Conservation (phyloP, 2,797 vertebrate species). For the Alca torda region DNA sequence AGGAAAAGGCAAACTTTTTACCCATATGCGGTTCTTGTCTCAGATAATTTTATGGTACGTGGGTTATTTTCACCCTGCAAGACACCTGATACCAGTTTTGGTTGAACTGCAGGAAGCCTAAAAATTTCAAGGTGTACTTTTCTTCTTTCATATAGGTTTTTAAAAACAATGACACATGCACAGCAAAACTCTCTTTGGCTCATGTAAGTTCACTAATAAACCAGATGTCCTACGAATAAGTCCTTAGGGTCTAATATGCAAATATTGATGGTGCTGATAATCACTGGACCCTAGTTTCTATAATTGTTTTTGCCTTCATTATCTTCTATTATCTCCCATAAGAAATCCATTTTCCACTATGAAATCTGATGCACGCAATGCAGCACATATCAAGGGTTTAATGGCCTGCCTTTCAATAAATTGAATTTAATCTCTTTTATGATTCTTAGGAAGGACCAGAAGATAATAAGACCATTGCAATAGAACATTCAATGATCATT, state of each 20-base stretch:
- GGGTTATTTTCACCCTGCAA: not conserved
- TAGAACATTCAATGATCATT: slow-evolving; percentile 38
- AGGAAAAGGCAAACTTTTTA: not conserved
- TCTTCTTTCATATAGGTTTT: not conserved
- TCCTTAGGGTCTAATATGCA: slow-evolving; percentile 62
- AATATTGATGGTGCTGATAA: slow-evolving; percentile 69
- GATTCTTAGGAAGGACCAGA: slow-evolving; percentile 59
- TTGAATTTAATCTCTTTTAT: slow-evolving; percentile 75
- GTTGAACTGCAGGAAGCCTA: not conserved
- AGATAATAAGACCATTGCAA: slow-evolving; percentile 54
- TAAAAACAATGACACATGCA: slow-evolving; percentile 44
- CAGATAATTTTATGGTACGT: not conserved
- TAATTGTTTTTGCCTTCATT: slow-evolving; percentile 74
- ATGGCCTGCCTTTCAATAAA: slow-evolving; percentile 71
- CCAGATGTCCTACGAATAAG: slow-evolving; percentile 43
- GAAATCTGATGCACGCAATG: slow-evolving; percentile 32
- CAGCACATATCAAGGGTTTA: slow-evolving; percentile 66
- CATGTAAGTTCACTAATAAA: slow-evolving; percentile 59
- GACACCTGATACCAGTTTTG: slow-evolving; percentile 8
- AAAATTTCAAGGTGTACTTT: not conserved
- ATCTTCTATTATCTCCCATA: slow-evolving; percentile 60
- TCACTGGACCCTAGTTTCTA: slow-evolving; percentile 58
- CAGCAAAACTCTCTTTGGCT: slow-evolving; percentile 44
- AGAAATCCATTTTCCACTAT: slow-evolving; percentile 62
- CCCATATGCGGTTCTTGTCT: not conserved